Base-by-base conservation (phyloP, 92 coral and sea anemone genomes). In the Zoanthus gigantus region DNA sequence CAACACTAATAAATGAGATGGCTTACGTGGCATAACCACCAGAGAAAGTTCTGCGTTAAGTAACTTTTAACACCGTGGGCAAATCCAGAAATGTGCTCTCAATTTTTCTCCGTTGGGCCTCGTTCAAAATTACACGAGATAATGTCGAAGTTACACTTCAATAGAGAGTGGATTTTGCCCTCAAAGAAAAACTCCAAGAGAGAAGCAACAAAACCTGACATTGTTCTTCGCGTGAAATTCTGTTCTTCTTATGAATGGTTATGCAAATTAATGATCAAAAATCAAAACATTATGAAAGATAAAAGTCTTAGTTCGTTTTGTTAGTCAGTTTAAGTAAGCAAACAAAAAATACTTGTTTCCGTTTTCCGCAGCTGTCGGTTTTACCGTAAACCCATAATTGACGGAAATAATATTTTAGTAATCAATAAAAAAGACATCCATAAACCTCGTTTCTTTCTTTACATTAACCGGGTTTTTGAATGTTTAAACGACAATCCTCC, bases 191-290 rank as follows among this genome's bases (percentile, higher is more conserved):
- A 12, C 71, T 32, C 83, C 72, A 60, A 23, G 16, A 60, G 83
- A 60, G 83, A 32, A 34, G 0, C 34, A 37, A 32, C 75, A 81
- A 67, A 63, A 28, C 61, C 8, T 17, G 44, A 17, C 85, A 5
- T 11, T 14, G 85, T 6, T 29, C 34, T 57, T 45, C 57, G 63
- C 23, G 45, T 28, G n/a, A 42, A 29, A 52, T 45, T 10, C 45
- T 44, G 31, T 10, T 17, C 53, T 50, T 9, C 14, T 46, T 45
- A 67, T 81, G 82, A 77, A 54, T 54, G 68, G 44, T 48, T 81
- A 81, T 81, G 75, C 85, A 81, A 81, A 81, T 81, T 81, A 81
- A 15, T 17, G 46, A 23, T 66, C 28, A 56, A 6, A 81, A 47
- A 65, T 47, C 50, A 81, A 44, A 65, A 50, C 60, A 81, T 50